A percentile compares a stretch with the other conserved stretches of the same genome.
Evolutionary conservation across 2,113 vertebrate genomes (phyloP).

Genomic region (Chaenogobius annularis): DNA sequence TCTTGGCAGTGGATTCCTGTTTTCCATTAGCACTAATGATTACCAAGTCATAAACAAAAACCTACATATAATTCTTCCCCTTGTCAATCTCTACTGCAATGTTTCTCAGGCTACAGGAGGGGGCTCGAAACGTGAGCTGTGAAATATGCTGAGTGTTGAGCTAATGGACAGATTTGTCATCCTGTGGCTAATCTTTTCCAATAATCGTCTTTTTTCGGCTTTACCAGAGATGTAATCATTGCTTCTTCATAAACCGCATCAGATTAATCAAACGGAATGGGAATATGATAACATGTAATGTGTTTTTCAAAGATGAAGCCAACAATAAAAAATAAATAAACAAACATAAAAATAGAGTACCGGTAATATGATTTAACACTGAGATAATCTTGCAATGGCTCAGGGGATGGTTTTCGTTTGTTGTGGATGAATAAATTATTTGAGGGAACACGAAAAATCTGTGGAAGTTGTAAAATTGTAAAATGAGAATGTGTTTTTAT

Average conservation of each 20-base stretch:
- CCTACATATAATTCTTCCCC: slow-evolving; percentile 26
- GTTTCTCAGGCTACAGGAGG: not conserved
- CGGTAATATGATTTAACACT: slow-evolving; percentile 10
- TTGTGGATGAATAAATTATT: not conserved
- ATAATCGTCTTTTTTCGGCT: slow-evolving; percentile 4
- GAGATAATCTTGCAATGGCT: not conserved
- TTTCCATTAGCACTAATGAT: slow-evolving; percentile 36
- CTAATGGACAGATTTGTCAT: slow-evolving; percentile 33
- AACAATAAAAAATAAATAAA: not conserved
- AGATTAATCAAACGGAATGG: slow-evolving; percentile 4
- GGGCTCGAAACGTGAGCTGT: slow-evolving; percentile 5
- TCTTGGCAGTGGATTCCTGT: slow-evolving; percentile 7
- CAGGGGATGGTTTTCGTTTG: not conserved
- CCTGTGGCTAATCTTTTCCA: slow-evolving; percentile 7
- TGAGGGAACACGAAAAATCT: not conserved
- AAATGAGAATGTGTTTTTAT: not conserved
- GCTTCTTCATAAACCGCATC: not conserved
- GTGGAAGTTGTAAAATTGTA: not conserved
- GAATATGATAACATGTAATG: slow-evolving; percentile 2
- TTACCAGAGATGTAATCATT: not conserved
- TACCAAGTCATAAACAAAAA: slow-evolving; percentile 30
- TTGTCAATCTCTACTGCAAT: slow-evolving; percentile 14
- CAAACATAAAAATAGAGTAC: not conserved
- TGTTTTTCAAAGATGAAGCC: not conserved
- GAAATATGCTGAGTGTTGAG: slow-evolving; percentile 23